Base-by-base conservation (phyloP, 1,140 invertebrate genomes). In the Drosophila tristis region DNA sequence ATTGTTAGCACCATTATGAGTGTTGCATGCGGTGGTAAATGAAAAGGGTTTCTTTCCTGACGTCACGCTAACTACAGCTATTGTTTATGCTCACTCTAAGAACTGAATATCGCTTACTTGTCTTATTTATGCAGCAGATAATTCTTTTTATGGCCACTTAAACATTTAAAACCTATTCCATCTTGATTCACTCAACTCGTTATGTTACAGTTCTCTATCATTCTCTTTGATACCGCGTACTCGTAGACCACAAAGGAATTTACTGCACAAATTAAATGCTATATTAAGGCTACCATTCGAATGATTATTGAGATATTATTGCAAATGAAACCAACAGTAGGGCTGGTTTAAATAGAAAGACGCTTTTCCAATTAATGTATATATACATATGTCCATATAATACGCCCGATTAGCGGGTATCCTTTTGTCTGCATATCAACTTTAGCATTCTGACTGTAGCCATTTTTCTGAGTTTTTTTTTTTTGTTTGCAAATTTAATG, bases 71-170 rank as follows among this genome's bases (percentile, higher is more conserved):
- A 2, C 11, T 11, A 11, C 44, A 42, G 11, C 11, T 11, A 4
- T 11, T 13, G 35, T 2, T 11, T 31, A 56, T 70, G 62, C 63
- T 29, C 29, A 2, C 29, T 31, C 29, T 31, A 7, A 29, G 29
- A 7, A 29, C 31, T 39, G 35, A 13, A 57, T 70, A 70, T 70
- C 31, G 54, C 44, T 68, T 49, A 68, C 63, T 68, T 57, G 45
- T 25, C 44, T 66, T 55, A 50, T 23, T 31, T 23, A 50, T 68
- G 44, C 51, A 39, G 47, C n/a, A 74, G 58, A 64, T 74, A 74
- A 55, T 64, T 15, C 23, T 49, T 84, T 82, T 84, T 84, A 84
- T 64, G 71, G 72, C 59, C 65, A 79, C 80, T 84, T 78, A 84
- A 82, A 60, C 74, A 82, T 78, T 82, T 74, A 58, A 70, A 82